Conservation (phyloP, 2,113 vertebrate genomes). For the Budorcas taxicolor region DNA sequence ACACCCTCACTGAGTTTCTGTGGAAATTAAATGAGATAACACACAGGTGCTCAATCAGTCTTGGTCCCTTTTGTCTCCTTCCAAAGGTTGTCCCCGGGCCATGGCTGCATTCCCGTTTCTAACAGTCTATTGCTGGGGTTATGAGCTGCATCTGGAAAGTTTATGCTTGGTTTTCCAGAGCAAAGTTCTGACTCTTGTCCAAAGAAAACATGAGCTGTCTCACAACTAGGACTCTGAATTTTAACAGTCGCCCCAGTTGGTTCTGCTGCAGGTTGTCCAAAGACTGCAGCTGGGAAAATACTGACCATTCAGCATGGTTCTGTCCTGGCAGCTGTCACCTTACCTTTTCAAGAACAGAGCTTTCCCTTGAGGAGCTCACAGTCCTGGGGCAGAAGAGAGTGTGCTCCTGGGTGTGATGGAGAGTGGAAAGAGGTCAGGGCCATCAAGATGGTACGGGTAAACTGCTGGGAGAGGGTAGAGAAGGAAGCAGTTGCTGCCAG, state of each 20-base stretch:
- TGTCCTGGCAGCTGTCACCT: background rate
- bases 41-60: background rate
- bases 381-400: background rate
- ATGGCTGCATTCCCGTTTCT: background rate
- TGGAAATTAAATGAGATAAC: background rate
- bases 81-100: background rate
- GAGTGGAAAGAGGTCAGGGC: background rate
- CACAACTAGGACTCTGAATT: background rate
- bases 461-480: background rate
- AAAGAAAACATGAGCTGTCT: background rate
- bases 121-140: background rate
- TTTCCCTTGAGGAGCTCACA: background rate
- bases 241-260: background rate
- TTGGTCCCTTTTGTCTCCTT: background rate
- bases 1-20: background rate
- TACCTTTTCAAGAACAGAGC: background rate
- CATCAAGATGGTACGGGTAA: background rate
- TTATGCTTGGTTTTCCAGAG: background rate
- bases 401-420: background rate
- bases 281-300: background rate
- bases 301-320: background rate
- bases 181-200: background rate
- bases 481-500: background rate
- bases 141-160: background rate
- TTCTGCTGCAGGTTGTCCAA: background rate